phyloP scores from a whole-genome alignment of 2,113 vertebrate species.

The Alligator mississippiensis region DNA sequence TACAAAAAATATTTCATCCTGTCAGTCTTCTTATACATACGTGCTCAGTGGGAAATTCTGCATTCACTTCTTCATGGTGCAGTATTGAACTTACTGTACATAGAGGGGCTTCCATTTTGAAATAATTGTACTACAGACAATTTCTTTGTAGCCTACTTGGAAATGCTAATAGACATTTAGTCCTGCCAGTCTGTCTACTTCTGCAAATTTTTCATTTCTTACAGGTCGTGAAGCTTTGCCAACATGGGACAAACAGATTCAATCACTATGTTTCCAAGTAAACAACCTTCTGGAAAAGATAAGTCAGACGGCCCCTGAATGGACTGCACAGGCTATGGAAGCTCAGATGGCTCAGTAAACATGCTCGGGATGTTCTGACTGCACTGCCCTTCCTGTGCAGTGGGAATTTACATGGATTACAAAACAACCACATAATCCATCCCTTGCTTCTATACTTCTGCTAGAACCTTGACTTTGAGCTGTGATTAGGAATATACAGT shows the following conservation, averaged over 20 bases:
- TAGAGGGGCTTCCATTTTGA: neutral
- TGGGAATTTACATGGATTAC: conserved; percentile 30
- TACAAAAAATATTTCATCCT: neutral
- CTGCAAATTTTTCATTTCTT: neutral
- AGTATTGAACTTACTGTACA: neutral
- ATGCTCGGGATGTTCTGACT: neutral
- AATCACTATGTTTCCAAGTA: conserved; percentile 98
- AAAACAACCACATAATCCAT: conserved; percentile 8
- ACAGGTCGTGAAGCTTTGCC: conserved; percentile 96
- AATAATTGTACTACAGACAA: neutral
- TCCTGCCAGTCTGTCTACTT: neutral
- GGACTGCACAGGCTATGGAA: conserved; percentile 97
- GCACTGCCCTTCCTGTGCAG: neutral
- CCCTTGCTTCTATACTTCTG: neutral
- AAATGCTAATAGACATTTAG: neutral
- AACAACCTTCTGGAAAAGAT: conserved; percentile 99
- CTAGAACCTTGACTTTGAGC: conserved; percentile 21
- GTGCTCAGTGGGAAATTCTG: neutral
- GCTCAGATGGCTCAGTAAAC: conserved; percentile 95
- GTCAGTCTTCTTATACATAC: neutral
- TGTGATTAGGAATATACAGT: neutral
- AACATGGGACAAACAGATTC: conserved; percentile 99
- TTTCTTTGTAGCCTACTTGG: too few species aligned
- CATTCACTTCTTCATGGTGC: neutral
- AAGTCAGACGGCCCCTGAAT: conserved; percentile 92